Percentiles rank a stretch among this genome's conserved stretches.
Conservation (phyloP, 2,113 vertebrate genomes). For the Solenodon paradoxus region DNA sequence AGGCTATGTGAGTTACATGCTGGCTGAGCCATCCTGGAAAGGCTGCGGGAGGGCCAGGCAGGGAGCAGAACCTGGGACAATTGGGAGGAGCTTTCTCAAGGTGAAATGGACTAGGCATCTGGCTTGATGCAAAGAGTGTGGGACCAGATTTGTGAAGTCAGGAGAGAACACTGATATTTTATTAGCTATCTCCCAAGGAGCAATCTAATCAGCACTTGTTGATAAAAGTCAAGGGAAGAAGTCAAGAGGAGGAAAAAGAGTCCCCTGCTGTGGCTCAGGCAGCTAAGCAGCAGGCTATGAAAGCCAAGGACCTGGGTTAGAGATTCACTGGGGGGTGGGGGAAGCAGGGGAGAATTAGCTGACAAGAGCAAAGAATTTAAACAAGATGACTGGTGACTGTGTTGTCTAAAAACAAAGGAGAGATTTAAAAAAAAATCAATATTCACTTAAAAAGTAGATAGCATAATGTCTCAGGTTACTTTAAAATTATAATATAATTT, state of each 20-base stretch:
- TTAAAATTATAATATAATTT: conserved; percentile 27
- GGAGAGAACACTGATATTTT: not conserved
- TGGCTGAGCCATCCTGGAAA: not conserved
- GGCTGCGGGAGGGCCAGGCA: not conserved
- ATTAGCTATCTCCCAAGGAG: not conserved
- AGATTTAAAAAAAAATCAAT: not conserved
- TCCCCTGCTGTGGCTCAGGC: too few species aligned
- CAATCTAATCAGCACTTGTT: not conserved
- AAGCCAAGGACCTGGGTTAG: too few species aligned
- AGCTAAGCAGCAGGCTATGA: too few species aligned
- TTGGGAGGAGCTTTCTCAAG: not conserved
- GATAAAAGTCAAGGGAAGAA: not conserved
- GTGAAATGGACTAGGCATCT: not conserved
- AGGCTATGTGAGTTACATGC: not conserved
- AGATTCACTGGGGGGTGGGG: not conserved
- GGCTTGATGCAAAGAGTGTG: not conserved
- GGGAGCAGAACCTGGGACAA: not conserved
- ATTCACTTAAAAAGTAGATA: not conserved
- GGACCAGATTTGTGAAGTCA: not conserved
- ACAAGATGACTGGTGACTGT: not conserved
- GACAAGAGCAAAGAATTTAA: not conserved
- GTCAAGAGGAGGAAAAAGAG: not conserved
- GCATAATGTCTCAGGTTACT: not conserved
- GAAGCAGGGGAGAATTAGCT: not conserved
- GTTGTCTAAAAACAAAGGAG: not conserved